A percentile compares a stretch with the other conserved stretches of the same genome.
phyloP scores from a whole-genome alignment of 2,113 vertebrate genomes.

The Castor canadensis region DNA sequence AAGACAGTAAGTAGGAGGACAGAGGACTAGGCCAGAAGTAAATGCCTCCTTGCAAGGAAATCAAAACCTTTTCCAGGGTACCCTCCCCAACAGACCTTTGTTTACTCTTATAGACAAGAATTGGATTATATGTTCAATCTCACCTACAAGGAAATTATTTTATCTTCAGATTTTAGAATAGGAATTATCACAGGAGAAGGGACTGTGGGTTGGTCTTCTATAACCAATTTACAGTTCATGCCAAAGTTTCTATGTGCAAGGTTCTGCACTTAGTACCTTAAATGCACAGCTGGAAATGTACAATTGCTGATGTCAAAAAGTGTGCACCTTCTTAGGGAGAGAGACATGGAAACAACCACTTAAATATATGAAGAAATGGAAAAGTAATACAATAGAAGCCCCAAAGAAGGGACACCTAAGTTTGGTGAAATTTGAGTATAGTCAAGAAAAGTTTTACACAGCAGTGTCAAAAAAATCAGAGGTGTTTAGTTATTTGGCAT shows the following conservation, averaged over 20 bases:
- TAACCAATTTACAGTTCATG: not conserved
- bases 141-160: slow-evolving; percentile 23
- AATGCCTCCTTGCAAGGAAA: not conserved
- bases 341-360: not conserved
- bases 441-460: not conserved
- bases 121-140: not conserved
- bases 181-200: not conserved
- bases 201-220: not conserved
- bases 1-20: not conserved
- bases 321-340: not conserved
- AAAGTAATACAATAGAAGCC: not conserved
- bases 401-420: not conserved
- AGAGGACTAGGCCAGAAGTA: not conserved
- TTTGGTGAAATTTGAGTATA: not conserved
- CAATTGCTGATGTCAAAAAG: not conserved
- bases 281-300: not conserved
- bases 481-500: not conserved
- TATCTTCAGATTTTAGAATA: not conserved
- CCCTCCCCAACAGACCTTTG: not conserved
- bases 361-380: not conserved
- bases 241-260: not conserved
- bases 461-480: not conserved
- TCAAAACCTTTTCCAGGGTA: not conserved
- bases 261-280: not conserved
- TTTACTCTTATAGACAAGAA: not conserved